Conservation (phyloP, 2,797 vertebrate genomes). For the Tapirus indicus region DNA sequence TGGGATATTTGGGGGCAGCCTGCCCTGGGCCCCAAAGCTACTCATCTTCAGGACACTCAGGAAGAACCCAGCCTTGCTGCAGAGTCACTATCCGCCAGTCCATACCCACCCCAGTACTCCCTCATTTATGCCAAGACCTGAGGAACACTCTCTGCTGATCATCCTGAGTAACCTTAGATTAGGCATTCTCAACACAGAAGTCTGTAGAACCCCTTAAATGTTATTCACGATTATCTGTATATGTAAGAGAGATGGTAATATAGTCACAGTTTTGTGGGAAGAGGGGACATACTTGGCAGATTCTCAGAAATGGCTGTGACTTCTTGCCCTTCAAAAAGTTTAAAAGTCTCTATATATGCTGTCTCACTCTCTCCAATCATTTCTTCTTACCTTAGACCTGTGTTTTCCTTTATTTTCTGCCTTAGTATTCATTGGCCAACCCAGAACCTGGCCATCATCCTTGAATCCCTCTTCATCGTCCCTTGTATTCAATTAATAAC, state of each 20-base stretch:
- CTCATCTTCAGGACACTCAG: background rate
- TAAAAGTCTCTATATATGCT: background rate
- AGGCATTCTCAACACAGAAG: background rate
- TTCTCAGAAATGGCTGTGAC: background rate
- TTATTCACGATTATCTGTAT: background rate
- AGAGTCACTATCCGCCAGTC: background rate
- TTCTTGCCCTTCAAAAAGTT: background rate
- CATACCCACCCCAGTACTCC: background rate
- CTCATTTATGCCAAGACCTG: background rate
- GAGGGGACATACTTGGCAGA: background rate
- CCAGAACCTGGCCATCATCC: background rate
- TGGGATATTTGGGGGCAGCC: too few species aligned
- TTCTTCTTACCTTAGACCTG: background rate
- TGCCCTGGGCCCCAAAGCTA: too few species aligned
- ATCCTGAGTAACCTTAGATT: background rate
- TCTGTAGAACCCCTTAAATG: background rate
- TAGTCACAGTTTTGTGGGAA: background rate
- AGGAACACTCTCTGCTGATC: background rate
- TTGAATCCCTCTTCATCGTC: background rate
- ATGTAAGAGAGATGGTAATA: background rate
- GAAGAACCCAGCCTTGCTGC: background rate
- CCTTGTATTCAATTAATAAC: background rate
- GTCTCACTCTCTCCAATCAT: background rate
- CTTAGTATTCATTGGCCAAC: background rate
- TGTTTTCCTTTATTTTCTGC: background rate